Evolutionary conservation across 2,888 invertebrate species (phyloP).

Genomic region (Drosophila tanythrix): DNA sequence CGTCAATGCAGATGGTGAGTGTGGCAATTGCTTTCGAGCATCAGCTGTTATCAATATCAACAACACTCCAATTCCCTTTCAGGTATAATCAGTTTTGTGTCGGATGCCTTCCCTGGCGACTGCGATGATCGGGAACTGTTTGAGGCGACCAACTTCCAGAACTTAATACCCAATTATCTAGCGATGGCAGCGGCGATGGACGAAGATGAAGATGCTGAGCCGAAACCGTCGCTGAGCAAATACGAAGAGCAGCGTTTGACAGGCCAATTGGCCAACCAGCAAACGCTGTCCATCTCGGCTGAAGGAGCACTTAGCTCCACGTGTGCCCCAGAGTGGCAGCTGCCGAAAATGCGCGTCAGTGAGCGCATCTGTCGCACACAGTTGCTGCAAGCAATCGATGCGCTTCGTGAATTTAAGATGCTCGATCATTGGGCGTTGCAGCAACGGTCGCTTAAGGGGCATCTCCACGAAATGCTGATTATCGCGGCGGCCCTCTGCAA

Average conservation of each 20-base stretch:
- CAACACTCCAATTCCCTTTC: background rate
- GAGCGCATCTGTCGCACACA: slow-evolving; percentile 82
- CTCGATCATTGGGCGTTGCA: slow-evolving; percentile 81
- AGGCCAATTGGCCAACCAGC: slow-evolving; percentile 62
- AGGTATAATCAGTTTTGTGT: slow-evolving; percentile 83
- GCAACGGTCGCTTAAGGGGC: slow-evolving; percentile 78
- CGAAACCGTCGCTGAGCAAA: too few relatives aligned
- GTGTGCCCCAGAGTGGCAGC: slow-evolving; percentile 61
- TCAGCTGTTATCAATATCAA: background rate
- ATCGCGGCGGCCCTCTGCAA: slow-evolving; percentile 52
- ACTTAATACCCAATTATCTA: slow-evolving; percentile 83
- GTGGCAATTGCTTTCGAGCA: background rate
- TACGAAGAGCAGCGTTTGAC: too few relatives aligned
- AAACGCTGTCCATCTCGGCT: slow-evolving; percentile 78
- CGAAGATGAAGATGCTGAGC: too few relatives aligned
- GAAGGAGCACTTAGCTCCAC: slow-evolving; percentile 78
- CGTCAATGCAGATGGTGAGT: slow-evolving; percentile 81
- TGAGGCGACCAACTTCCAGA: slow-evolving; percentile 81
- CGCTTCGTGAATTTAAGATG: slow-evolving; percentile 81
- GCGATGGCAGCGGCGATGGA: slow-evolving; percentile 75
- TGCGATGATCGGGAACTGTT: slow-evolving; percentile 84
- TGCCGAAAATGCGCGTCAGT: slow-evolving; percentile 81
- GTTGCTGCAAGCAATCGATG: slow-evolving; percentile 79
- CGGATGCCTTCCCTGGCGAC: slow-evolving; percentile 82
- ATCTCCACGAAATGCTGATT: slow-evolving; percentile 83